A percentile compares a stretch with the other conserved stretches of the same genome.
Conservation (phyloP, 2,113 vertebrate species). For the Cyanocitta stelleri region DNA sequence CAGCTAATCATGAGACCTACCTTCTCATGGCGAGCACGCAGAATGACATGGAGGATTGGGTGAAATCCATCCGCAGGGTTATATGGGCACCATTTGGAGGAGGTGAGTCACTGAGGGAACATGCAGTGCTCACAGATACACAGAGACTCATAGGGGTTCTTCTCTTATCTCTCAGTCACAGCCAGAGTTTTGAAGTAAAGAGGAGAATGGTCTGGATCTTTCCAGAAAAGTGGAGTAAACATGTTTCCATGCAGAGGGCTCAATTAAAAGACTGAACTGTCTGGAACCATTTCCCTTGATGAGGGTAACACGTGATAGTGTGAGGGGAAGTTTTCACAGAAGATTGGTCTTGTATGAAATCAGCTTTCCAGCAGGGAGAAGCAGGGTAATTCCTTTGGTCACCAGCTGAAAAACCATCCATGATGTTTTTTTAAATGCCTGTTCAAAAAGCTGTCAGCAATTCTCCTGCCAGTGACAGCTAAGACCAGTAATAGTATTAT, state of each 20-base stretch:
- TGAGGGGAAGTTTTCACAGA: background rate
- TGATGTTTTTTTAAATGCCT: background rate
- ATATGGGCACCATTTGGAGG: slow-evolving; percentile 99
- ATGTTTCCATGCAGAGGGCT: background rate
- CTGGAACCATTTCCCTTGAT: background rate
- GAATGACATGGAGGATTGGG: slow-evolving; percentile 99
- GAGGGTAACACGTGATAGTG: background rate
- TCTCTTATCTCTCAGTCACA: background rate
- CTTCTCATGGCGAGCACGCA: slow-evolving; percentile 99
- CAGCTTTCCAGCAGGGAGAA: background rate
- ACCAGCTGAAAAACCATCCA: background rate
- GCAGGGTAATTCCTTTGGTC: background rate
- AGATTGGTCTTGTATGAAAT: background rate
- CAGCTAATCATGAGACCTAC: slow-evolving; percentile 97
- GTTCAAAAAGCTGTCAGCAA: background rate
- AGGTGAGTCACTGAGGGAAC: slow-evolving; percentile 76
- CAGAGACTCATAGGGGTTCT: background rate
- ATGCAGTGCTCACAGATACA: background rate
- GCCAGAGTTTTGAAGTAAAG: background rate
- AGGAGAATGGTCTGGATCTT: background rate
- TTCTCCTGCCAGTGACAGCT: background rate
- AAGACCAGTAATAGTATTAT: background rate
- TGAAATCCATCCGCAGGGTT: slow-evolving; percentile 94
- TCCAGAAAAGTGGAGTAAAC: background rate
- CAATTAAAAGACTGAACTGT: background rate